Percentiles rank a stretch among this genome's conserved stretches.
These are phyloP conservation scores for Amiota mariae DNA, from an alignment of 2,888 invertebrate genomes.

Conservation along the genomic window DNA sequence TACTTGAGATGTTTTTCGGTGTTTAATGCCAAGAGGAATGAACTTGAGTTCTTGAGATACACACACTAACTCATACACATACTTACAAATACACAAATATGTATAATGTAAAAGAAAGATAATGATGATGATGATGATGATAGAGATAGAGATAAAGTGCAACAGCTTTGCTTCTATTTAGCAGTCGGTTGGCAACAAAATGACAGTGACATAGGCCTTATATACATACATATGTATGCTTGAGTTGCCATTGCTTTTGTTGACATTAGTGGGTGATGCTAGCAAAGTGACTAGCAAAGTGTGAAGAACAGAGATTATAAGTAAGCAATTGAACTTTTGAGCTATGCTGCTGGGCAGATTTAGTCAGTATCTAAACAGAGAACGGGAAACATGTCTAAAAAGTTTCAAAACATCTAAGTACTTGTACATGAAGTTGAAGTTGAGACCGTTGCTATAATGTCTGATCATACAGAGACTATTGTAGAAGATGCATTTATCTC, in stretches of 20 bases:
- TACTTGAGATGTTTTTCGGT: slow-evolving; percentile 55
- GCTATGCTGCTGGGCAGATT: not conserved
- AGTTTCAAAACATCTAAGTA: not conserved
- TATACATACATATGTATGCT: not conserved
- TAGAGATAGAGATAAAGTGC: slow-evolving; percentile 7
- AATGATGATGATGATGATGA: too few relatives aligned
- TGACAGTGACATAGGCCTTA: not conserved
- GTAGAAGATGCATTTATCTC: too few relatives aligned
- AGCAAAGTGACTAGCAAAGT: not conserved
- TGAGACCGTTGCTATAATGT: too few relatives aligned
- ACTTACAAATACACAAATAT: not conserved
- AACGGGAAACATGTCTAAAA: slow-evolving; percentile 19
- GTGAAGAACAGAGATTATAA: not conserved
- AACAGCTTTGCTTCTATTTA: not conserved
- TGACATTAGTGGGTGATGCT: not conserved
- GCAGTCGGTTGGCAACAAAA: not conserved
- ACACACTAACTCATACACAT: slow-evolving; percentile 27
- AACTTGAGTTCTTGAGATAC: slow-evolving; percentile 54
- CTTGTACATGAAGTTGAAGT: not conserved
- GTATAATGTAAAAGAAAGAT: not conserved
- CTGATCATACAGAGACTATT: too few relatives aligned
- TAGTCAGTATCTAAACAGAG: not conserved
- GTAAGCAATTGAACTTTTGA: slow-evolving; percentile 17
- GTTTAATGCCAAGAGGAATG: slow-evolving; percentile 65
- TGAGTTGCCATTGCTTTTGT: not conserved